These are phyloP conservation scores for Gallinago solitaria DNA, from an alignment of 2,797 vertebrate genomes.

Conservation along the genomic window DNA sequence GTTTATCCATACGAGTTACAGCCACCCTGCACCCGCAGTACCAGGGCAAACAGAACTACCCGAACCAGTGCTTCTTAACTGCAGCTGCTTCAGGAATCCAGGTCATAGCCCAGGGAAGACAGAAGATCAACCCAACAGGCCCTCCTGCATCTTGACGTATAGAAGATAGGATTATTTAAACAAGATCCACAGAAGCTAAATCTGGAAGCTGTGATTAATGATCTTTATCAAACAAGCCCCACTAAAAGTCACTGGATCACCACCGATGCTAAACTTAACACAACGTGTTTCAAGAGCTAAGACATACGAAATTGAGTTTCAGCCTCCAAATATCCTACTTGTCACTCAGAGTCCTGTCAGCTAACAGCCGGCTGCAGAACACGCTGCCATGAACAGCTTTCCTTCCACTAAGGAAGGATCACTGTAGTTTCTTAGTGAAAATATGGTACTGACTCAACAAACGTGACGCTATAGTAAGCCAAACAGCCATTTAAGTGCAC, in stretches of 20 bases:
- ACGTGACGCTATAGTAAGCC: neutral
- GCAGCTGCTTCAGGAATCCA: neutral
- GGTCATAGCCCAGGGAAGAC: rapidly evolving
- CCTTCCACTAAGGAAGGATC: neutral
- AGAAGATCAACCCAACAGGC: neutral
- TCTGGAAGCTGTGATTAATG: neutral
- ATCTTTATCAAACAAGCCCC: neutral
- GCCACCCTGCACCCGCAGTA: neutral
- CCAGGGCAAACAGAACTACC: neutral
- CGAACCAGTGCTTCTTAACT: neutral
- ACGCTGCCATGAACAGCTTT: neutral
- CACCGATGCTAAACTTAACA: neutral
- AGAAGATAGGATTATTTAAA: neutral
- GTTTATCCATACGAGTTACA: neutral
- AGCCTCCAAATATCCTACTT: rapidly evolving
- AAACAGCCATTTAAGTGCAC: neutral
- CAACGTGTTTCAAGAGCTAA: rapidly evolving
- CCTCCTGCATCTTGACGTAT: neutral
- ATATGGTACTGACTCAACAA: neutral
- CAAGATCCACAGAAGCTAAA: neutral
- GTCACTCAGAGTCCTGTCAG: neutral
- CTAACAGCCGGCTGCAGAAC: neutral
- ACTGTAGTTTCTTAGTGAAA: neutral
- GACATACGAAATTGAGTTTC: rapidly evolving
- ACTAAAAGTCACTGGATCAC: neutral